Percentiles rank a stretch among this genome's conserved stretches.
These are phyloP conservation scores for Poecilia latipinna DNA, from an alignment of 2,113 vertebrate genomes.

Conservation along the genomic window DNA sequence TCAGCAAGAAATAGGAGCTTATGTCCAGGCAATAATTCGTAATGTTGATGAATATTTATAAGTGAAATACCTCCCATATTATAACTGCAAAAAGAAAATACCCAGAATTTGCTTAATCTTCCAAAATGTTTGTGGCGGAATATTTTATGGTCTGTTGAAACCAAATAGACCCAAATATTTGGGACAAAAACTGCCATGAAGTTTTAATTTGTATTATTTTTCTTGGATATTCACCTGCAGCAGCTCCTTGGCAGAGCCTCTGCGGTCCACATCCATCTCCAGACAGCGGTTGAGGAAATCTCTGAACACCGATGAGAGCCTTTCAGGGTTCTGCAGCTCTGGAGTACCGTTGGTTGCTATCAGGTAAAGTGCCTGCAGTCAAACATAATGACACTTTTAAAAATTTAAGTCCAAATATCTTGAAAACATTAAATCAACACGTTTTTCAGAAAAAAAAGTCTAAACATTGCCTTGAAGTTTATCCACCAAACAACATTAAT, in stretches of 20 bases:
- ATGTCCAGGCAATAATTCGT: no score
- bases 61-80: no score
- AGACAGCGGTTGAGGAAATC: constrained; percentile 98
- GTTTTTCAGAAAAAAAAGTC: background rate
- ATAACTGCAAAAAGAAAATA: background rate
- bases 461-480: background rate
- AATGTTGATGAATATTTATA: no score
- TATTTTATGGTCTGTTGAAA: background rate
- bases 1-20: no score
- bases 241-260: constrained; percentile 96
- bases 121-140: background rate
- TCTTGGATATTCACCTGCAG: constrained; percentile 85
- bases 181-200: background rate
- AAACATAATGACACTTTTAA: background rate
- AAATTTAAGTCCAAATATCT: background rate
- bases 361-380: constrained; percentile 91
- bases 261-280: constrained; percentile 98
- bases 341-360: constrained; percentile 98
- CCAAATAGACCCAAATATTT: background rate
- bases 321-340: constrained; percentile 97
- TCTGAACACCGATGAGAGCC: constrained; percentile 92
- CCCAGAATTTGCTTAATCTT: background rate
- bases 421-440: no score
- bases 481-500: no score
- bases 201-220: no score